Percentiles rank a stretch among this genome's conserved stretches.
Conservation (phyloP, 1,140 invertebrate species). For the Brachionus rotundiformis region DNA sequence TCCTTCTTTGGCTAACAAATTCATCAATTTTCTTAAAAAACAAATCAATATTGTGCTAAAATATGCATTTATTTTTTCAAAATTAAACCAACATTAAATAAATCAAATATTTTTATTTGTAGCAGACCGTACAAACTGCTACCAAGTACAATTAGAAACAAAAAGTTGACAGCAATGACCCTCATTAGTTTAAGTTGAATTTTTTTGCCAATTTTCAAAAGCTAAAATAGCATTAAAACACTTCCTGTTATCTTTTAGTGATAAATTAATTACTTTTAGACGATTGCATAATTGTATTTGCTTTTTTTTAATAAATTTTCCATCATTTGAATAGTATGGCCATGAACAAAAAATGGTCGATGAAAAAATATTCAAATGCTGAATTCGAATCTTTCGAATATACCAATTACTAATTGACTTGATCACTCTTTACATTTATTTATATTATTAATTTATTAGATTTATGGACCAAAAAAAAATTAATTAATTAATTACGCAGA, state of each 20-base stretch:
- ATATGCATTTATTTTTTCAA: background rate
- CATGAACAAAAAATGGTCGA: background rate
- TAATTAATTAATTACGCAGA: background rate
- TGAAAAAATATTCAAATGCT: background rate
- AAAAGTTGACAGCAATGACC: background rate
- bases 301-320: background rate
- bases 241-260: too few species aligned
- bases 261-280: background rate
- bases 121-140: background rate
- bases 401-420: constrained; percentile 5
- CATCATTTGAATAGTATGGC: constrained; percentile 7
- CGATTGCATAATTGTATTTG: background rate
- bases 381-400: background rate
- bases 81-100: background rate
- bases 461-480: too few species aligned
- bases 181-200: background rate
- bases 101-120: background rate
- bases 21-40: background rate
- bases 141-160: background rate
- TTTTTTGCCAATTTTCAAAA: background rate
- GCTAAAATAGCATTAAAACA: too few species aligned
- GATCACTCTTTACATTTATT: background rate
- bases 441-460: too few species aligned
- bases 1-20: background rate
- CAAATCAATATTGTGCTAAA: too few species aligned